These are phyloP conservation scores for Coranthus polyacanthus DNA, from an alignment of 2,797 vertebrate species.

Conservation along the genomic window DNA sequence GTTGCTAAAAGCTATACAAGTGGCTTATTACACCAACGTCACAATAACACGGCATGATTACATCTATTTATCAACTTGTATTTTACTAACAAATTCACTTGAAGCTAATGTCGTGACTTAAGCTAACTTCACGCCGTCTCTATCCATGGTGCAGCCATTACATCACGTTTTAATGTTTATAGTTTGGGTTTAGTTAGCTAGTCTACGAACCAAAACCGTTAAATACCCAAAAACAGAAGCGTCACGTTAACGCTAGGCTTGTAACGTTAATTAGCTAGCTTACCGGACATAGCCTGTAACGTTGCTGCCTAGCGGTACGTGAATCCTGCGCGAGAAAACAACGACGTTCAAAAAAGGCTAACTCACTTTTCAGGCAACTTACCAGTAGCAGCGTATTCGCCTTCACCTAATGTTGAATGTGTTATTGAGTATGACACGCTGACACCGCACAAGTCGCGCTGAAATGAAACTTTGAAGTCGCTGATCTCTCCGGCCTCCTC, in stretches of 20 bases:
- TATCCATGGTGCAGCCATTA: too few species aligned
- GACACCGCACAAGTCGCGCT: background rate
- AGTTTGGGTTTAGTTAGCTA: accelerated
- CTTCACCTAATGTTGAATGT: accelerated
- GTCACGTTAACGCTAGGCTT: background rate
- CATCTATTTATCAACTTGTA: constrained; percentile 18
- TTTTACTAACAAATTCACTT: constrained; percentile 8
- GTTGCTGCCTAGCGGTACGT: too few species aligned
- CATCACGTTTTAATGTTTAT: too few species aligned
- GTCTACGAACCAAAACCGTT: accelerated
- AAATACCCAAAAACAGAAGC: background rate
- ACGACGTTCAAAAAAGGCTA: background rate
- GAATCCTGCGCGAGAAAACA: too few species aligned
- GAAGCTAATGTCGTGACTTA: background rate
- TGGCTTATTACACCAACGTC: background rate
- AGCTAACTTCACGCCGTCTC: background rate
- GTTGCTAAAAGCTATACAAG: too few species aligned
- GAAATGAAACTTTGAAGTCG: constrained; percentile 63
- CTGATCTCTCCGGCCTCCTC: constrained; percentile 50
- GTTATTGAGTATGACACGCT: background rate
- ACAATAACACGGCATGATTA: background rate
- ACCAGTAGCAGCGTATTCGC: constrained; percentile 32
- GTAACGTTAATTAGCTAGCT: background rate
- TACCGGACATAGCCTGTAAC: too few species aligned
- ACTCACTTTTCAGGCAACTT: constrained; percentile 22